Base-by-base conservation (phyloP, 2,888 invertebrate genomes). In the Machimus atricapillus region DNA sequence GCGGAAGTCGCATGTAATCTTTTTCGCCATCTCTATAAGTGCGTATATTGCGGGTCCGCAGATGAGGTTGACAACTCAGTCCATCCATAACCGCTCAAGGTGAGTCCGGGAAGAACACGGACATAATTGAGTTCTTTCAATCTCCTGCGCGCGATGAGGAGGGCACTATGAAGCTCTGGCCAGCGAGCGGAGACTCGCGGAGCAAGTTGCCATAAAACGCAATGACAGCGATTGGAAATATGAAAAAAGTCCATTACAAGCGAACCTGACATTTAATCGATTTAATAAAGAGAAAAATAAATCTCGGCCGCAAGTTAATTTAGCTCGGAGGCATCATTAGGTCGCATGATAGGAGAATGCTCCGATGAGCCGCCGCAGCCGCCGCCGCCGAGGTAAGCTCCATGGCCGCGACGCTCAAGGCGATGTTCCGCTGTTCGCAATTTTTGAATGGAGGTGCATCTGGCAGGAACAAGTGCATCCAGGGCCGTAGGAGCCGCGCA, bases 261-360 rank as follows among this genome's bases (percentile, higher is more conserved):
- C 58, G 82, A 85, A 83, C 77, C 88, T 87, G 88, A 87, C 88
- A 88, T 88, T 88, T 88, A 88, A 88, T 88, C 88, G 87, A 87
- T 88, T 88, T 88, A 87, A 85, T 87, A 88, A 81, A 82, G 37
- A 82, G 31, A 37, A 82, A 66, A 85, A 88, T 88, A 88, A 88
- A 88, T 88, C 87, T 87, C 85, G 81, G 76, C 85, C 86, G 88
- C 86, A 88, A 88, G 88, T 86, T 88, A 88, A 88, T 88, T 88
- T 88, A 86, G 87, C 87, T 85, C 66, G 66, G 77, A 86, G 88
- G 87, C 87, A 87, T 87, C 87, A 88, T 88, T 88, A 88, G 88
- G 86, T 86, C 85, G 85, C 76, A 81, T 76, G 88, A 88, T 88
- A 86, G 87, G 85, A 85, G 86, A 86, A 77, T 74, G 77, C 77